Evolutionary conservation across 2,797 vertebrate genomes (phyloP).

Genomic region (Falco berigora): DNA sequence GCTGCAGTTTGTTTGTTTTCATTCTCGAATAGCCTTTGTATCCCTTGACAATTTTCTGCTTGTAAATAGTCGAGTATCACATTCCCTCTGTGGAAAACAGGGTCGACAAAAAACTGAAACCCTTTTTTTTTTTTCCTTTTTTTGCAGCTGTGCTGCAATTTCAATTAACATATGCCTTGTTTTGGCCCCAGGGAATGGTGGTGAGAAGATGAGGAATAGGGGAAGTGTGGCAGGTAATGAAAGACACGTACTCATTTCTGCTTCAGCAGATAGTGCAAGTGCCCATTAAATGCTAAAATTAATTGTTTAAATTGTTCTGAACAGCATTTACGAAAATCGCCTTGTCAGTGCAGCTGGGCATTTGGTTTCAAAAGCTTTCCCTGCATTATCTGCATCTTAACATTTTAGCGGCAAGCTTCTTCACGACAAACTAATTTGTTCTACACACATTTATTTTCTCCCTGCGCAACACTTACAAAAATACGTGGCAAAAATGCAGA

Average conservation of each 20-base stretch:
- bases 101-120: conserved; percentile 23
- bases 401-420: not conserved
- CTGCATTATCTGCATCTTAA: not conserved
- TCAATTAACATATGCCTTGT: conserved; percentile 40
- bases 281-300: conserved; percentile 56
- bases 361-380: not conserved
- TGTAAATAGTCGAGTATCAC: conserved; percentile 19
- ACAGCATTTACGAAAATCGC: not conserved
- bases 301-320: conserved; percentile 60
- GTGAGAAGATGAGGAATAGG: not conserved
- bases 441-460: not conserved
- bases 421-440: conserved; percentile 25
- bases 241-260: conserved; percentile 40
- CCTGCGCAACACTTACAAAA: not conserved
- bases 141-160: conserved; percentile 30
- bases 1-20: not conserved
- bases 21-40: not conserved
- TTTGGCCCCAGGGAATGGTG: not conserved
- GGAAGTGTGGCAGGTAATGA: conserved; percentile 42
- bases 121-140: not conserved
- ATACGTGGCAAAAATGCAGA: conserved; percentile 26
- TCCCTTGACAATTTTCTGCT: conserved; percentile 9
- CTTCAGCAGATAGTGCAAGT: conserved; percentile 43
- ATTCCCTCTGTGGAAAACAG: not conserved
- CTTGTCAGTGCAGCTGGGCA: conserved; percentile 32